Evolutionary conservation across 1,140 invertebrate species (phyloP), one percentile per base, ranked within the genome.

Genomic region (Laupala kohalensis): DNA sequence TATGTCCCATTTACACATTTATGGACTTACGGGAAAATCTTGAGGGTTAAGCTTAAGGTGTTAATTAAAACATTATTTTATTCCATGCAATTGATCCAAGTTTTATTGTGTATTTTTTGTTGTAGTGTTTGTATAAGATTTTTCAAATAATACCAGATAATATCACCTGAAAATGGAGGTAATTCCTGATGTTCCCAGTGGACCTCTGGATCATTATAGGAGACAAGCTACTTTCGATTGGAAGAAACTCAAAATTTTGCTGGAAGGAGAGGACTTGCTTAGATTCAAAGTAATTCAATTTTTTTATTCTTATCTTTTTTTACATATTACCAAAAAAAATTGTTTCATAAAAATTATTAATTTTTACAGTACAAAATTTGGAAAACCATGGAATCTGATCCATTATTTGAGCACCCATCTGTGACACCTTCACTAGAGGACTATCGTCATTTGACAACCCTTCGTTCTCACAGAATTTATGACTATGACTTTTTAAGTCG

Each of bases 371-470:
- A 83, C 64, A 78, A 78, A 74, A 77, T 86, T 24, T 85, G 80
- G 79, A 79, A 78, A 67, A 80, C 80, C 5, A 72, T 87, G n/a
- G 80, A 84, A 74, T 79, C 80, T 28, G 86, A 87, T 76, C 83
- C 84, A 29, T 26, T 85, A 0, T 87, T 87, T 26, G 25, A 70
- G 23, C 75, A 75, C 72, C n/a, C 77, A 73, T 3, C 75, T 75
- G 67, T 74, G 37, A 82, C 84, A 2, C 77, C 82, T 5, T 77
- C 82, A 26, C 74, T 91, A 67, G 88, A 91, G 76, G 86, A 91
- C 72, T 77, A 84, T 53, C 80, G 90, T 37, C 81, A 85, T 65
- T 73, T 89, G 24, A 81, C 88, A 15, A 85, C 86, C 53, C 83
- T 65, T n/a, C 64, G 64, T 65, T 12, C 64, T 25, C 64, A 65